Conservation (phyloP, 2,888 invertebrate genomes). For the Girardia tigrina region DNA sequence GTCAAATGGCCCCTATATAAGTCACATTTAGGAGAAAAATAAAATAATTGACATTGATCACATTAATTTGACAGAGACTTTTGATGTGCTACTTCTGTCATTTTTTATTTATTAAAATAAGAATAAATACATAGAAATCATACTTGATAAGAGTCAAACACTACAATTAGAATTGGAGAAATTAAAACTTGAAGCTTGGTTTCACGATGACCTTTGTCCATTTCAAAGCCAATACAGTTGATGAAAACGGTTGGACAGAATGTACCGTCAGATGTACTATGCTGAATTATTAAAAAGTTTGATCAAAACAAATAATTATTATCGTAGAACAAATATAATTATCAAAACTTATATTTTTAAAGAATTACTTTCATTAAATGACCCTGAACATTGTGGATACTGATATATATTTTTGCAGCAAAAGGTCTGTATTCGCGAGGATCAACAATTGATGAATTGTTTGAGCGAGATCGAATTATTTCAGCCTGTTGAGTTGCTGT, state of each 20-base stretch:
- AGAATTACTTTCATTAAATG: conserved; percentile 65
- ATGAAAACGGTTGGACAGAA: conserved; percentile 59
- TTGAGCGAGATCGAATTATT: conserved; percentile 38
- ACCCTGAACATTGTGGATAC: conserved; percentile 83
- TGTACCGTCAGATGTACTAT: conserved; percentile 74
- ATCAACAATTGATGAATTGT: conserved; percentile 55
- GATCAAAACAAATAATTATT: not conserved
- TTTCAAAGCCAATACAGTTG: conserved; percentile 85
- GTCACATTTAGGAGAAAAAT: not conserved
- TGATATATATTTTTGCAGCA: conserved; percentile 76
- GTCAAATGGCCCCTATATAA: too few species aligned
- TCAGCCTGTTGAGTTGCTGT: conserved; percentile 32
- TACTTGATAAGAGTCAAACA: conserved; percentile 44
- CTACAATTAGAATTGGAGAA: conserved; percentile 67
- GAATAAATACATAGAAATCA: not conserved
- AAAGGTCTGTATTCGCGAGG: conserved; percentile 73
- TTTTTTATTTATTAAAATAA: too few species aligned
- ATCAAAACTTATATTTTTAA: not conserved
- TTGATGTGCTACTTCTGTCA: too few species aligned
- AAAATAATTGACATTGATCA: not conserved
- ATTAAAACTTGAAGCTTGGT: conserved; percentile 69
- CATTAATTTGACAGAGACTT: not conserved
- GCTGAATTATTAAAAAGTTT: conserved; percentile 44
- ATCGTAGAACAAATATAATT: not conserved
- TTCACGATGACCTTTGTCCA: conserved; percentile 81